Conservation (phyloP, 1,140 invertebrate genomes). For the Aphaenogaster floridana region DNA sequence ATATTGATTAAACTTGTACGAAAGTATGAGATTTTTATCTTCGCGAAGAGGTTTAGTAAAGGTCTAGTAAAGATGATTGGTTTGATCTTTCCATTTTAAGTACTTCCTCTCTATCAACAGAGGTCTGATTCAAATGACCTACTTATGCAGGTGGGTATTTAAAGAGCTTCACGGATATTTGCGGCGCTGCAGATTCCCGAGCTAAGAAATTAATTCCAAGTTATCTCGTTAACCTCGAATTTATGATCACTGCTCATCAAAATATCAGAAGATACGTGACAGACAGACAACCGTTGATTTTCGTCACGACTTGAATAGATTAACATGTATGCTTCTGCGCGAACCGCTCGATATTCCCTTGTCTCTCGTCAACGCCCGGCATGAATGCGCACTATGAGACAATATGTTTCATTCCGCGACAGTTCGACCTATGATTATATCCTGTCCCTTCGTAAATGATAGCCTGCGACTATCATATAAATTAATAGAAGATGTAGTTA, state of each 20-base stretch:
- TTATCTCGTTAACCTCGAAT: slow-evolving; percentile 8
- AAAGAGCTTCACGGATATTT: slow-evolving; percentile 36
- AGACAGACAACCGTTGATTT: neutral
- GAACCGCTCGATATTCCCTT: slow-evolving; percentile 16
- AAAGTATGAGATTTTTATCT: slow-evolving; percentile 51
- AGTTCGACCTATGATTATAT: slow-evolving; percentile 21
- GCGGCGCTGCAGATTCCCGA: neutral
- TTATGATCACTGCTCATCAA: neutral
- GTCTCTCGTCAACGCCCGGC: neutral
- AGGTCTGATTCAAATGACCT: slow-evolving; percentile 39
- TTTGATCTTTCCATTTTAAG: slow-evolving; percentile 36
- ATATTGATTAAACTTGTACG: slow-evolving; percentile 46
- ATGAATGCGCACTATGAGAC: neutral
- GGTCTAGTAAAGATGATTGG: slow-evolving; percentile 17
- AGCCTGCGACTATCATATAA: neutral
- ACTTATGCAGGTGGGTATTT: slow-evolving; percentile 43
- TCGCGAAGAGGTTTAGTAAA: neutral
- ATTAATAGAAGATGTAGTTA: neutral
- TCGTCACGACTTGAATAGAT: slow-evolving; percentile 20
- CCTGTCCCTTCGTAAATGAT: neutral
- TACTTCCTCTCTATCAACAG: slow-evolving; percentile 2
- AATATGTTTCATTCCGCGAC: slow-evolving; percentile 14
- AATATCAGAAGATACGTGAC: slow-evolving; percentile 8
- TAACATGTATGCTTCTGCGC: neutral
- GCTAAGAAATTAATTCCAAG: slow-evolving; percentile 38